A percentile compares a stretch with the other conserved stretches of the same genome.
Evolutionary conservation across 2,797 vertebrate genomes (phyloP).

Genomic region (Cirrhinus mrigala): DNA sequence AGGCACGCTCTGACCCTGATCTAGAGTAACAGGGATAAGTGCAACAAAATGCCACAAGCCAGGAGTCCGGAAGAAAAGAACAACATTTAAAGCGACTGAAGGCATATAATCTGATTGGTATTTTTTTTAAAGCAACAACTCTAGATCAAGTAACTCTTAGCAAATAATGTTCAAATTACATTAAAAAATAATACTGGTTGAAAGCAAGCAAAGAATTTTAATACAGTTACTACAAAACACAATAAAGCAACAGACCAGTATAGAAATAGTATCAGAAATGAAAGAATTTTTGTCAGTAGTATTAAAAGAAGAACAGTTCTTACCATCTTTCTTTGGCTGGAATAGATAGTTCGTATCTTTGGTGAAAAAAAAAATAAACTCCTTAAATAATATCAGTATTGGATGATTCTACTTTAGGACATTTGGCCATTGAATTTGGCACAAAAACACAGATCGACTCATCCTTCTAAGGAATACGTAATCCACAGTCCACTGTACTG

Average conservation of each 20-base stretch:
- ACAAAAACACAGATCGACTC: background rate
- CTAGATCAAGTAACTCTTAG: background rate
- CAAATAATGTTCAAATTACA: background rate
- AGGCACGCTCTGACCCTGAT: no score
- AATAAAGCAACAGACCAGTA: background rate
- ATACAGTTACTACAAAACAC: background rate
- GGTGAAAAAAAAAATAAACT: background rate
- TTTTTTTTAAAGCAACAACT: no score
- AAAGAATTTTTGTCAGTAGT: background rate
- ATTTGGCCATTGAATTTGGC: background rate
- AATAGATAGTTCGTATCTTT: background rate
- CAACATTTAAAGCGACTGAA: background rate
- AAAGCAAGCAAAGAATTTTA: background rate
- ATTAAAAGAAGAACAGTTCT: constrained; percentile 6
- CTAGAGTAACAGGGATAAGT: constrained; percentile 17
- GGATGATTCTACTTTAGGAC: background rate
- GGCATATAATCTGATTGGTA: no score
- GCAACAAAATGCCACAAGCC: constrained; percentile 36
- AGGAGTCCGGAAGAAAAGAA: constrained; percentile 33
- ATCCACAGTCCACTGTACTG: background rate
- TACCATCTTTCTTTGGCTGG: constrained; percentile 11
- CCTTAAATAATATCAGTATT: background rate
- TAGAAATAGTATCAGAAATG: background rate
- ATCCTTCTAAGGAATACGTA: constrained; percentile 5
- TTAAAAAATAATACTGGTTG: background rate